Evolutionary conservation across 2,888 invertebrate genomes (phyloP).

Genomic region (Muschampia plurimacula): DNA sequence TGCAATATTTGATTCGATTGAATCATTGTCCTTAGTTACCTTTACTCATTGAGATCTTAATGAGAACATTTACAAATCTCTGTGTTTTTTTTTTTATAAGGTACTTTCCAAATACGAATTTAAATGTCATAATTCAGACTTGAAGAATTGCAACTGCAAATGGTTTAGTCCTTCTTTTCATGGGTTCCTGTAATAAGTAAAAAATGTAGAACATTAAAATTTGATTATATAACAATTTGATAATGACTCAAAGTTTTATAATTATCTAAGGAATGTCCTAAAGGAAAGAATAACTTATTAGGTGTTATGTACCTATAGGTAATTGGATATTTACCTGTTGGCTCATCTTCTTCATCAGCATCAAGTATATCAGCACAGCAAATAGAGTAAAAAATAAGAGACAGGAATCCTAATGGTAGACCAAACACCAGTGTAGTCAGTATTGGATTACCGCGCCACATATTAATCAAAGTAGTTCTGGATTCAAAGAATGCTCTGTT

Average conservation of each 20-base stretch:
- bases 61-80: too few species aligned
- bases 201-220: background rate
- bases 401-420: conserved; percentile 96
- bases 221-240: background rate
- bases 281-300: too few species aligned
- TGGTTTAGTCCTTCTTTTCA: conserved; percentile 77
- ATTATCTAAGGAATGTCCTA: background rate
- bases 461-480: conserved; percentile 91
- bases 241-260: background rate
- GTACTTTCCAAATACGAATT: background rate
- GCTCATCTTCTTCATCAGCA: conserved; percentile 93
- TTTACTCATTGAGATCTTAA: too few species aligned
- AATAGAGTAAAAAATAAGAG: conserved; percentile 97
- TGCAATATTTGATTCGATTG: too few species aligned
- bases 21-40: too few species aligned
- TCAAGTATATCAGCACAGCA: conserved; percentile 98
- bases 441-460: conserved; percentile 98
- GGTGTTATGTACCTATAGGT: too few species aligned
- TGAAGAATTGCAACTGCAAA: background rate
- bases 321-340: conserved; percentile 57
- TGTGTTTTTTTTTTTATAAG: too few species aligned
- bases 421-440: conserved; percentile 97
- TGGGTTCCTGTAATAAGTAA: conserved; percentile 74
- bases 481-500: conserved; percentile 94
- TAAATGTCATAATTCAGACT: background rate